Percentiles rank a stretch among this genome's conserved stretches.
Conservation (phyloP, 2,797 vertebrate genomes). For the Chaetophractus vellerosus region DNA sequence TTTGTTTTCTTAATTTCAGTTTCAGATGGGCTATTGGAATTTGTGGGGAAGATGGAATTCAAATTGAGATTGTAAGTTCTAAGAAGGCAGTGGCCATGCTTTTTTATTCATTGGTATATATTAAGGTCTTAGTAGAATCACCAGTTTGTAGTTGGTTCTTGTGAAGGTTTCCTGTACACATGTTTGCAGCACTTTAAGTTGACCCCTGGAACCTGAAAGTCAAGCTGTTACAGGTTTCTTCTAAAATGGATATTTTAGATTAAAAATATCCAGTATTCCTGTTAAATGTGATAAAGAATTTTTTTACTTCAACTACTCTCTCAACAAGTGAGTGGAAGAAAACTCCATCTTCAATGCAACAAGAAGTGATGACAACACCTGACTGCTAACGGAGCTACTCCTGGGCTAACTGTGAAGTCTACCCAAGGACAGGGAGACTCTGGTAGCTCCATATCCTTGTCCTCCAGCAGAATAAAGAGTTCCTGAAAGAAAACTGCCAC, state of each 20-base stretch:
- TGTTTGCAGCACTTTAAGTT: not conserved
- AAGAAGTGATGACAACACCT: not conserved
- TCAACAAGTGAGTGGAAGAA: not conserved
- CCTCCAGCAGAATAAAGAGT: not conserved
- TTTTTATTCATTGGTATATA: not conserved
- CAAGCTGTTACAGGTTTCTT: not conserved
- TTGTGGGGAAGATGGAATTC: not conserved
- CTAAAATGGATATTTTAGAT: not conserved
- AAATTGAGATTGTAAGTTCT: not conserved
- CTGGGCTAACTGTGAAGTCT: not conserved
- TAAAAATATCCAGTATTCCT: not conserved
- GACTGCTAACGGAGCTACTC: too few relatives aligned
- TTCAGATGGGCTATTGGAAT: too few relatives aligned
- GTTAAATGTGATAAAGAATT: not conserved
- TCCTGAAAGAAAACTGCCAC: not conserved
- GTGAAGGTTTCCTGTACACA: not conserved
- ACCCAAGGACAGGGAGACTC: accelerated
- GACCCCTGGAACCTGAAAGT: not conserved
- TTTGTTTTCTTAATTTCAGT: too few relatives aligned
- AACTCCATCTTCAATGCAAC: not conserved
- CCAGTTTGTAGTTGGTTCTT: accelerated
- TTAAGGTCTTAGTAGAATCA: not conserved
- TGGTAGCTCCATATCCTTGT: too few relatives aligned
- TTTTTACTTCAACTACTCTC: not conserved
- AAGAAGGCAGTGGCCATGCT: accelerated